A percentile compares a stretch with the other conserved stretches of the same genome.
Conservation (phyloP, 2,113 vertebrate genomes). For the Pavo muticus region DNA sequence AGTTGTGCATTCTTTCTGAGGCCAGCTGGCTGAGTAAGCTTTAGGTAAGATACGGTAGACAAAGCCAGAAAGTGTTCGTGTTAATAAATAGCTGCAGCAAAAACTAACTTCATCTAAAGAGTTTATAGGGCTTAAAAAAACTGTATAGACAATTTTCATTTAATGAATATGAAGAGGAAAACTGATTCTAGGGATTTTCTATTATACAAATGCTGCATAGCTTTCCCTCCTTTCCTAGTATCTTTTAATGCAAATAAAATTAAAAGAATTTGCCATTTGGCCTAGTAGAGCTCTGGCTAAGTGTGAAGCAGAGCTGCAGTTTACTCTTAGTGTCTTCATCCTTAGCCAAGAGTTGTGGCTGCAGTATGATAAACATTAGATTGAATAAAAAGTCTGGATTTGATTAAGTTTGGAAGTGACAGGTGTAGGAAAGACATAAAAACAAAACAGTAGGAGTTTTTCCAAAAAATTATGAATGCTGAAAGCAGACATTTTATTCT, state of each 20-base stretch:
- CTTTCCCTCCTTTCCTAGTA: not conserved
- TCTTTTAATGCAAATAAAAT: conserved; percentile 1
- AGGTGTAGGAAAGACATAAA: not conserved
- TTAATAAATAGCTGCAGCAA: not conserved
- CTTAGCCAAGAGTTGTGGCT: not conserved
- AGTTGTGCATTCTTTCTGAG: not conserved
- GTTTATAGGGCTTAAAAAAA: not conserved
- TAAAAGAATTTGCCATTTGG: not conserved
- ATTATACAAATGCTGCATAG: not conserved
- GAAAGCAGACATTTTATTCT: not conserved
- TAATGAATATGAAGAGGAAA: not conserved
- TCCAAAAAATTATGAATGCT: not conserved
- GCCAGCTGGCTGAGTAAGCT: conserved; percentile 21
- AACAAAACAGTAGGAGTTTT: not conserved
- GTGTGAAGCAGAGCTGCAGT: not conserved
- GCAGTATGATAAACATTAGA: not conserved
- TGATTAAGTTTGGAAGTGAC: not conserved
- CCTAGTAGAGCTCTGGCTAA: not conserved
- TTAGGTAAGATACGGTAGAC: not conserved
- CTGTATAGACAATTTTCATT: not conserved
- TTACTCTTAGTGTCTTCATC: not conserved
- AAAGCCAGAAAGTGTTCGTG: not conserved
- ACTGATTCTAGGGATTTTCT: not conserved
- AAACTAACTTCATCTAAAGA: not conserved
- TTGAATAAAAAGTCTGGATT: not conserved